Evolutionary conservation across 2,797 vertebrate species (phyloP).

Genomic region (Margarornis squamiger): DNA sequence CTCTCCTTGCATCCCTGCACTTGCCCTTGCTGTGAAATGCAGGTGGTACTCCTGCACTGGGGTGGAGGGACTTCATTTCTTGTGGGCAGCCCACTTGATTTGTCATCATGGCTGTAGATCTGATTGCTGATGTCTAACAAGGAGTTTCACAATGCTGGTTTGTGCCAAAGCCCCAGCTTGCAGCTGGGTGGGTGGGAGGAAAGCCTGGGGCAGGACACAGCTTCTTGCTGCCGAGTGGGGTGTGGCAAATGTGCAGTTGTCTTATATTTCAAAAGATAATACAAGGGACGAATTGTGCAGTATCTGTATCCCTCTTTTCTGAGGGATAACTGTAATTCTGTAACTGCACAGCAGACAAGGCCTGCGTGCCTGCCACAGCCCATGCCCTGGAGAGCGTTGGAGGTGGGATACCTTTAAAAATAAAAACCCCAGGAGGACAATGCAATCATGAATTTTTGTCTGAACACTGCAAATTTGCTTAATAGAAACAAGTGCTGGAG

Average conservation of each 20-base stretch:
- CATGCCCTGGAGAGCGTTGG: rapidly evolving
- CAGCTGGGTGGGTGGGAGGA: not conserved
- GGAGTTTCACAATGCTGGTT: not conserved
- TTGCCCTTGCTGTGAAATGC: not conserved
- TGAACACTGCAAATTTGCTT: slow-evolving; percentile 64
- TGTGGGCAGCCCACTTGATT: not conserved
- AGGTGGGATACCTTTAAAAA: not conserved
- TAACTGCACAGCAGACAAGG: not conserved
- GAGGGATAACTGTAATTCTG: not conserved
- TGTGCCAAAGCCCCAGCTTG: not conserved
- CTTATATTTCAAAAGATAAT: not conserved
- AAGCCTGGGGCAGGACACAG: not conserved
- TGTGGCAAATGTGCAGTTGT: not conserved
- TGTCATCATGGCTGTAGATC: not conserved
- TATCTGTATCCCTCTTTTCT: not conserved
- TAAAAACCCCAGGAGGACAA: slow-evolving; percentile 27
- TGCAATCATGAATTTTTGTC: slow-evolving; percentile 33
- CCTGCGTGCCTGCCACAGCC: not conserved
- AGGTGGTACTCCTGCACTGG: rapidly evolving
- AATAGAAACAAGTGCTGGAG: slow-evolving; percentile 66
- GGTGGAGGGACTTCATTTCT: not conserved
- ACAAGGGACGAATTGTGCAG: not conserved
- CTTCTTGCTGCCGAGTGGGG: not conserved
- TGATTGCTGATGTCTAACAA: rapidly evolving
- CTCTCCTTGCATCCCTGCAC: not conserved